Conservation (phyloP, 2,113 vertebrate species). For the Platichthys stellatus region DNA sequence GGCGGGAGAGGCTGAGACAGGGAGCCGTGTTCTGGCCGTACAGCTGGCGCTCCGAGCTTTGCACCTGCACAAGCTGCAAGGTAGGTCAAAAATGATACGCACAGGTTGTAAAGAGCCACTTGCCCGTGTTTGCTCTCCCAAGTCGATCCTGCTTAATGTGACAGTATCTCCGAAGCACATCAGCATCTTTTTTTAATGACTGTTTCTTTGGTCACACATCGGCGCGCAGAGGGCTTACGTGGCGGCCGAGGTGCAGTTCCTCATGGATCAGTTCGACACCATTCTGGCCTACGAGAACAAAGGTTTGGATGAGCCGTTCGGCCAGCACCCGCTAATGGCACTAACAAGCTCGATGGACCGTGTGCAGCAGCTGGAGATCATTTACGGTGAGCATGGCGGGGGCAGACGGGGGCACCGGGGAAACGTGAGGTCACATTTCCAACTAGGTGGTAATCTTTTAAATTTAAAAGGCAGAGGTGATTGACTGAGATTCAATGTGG, state of each 20-base stretch:
- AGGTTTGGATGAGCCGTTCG: slow-evolving; percentile 84
- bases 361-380: slow-evolving; percentile 94
- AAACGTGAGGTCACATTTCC: slow-evolving; percentile 3
- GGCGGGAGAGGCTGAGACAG: slow-evolving; percentile 68
- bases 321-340: slow-evolving; percentile 90
- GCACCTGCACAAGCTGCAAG: slow-evolving; percentile 89
- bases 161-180: background rate
- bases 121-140: slow-evolving; percentile 4
- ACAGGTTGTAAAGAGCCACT: background rate
- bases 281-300: slow-evolving; percentile 93
- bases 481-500: background rate
- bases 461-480: background rate
- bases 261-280: slow-evolving; percentile 93
- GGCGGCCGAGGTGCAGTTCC: slow-evolving; percentile 88
- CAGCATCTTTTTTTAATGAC: background rate
- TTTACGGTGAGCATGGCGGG: slow-evolving; percentile 86
- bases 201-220: background rate
- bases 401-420: background rate
- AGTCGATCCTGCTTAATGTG: background rate
- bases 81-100: slow-evolving; percentile 66
- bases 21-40: slow-evolving; percentile 92
- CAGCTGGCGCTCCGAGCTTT: slow-evolving; percentile 90
- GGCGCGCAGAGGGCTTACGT: slow-evolving; percentile 88
- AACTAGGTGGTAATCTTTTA: background rate
- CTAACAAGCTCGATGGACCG: slow-evolving; percentile 89